Conservation (phyloP, 1,140 invertebrate genomes). For the Zeugodacus cucurbitae region DNA sequence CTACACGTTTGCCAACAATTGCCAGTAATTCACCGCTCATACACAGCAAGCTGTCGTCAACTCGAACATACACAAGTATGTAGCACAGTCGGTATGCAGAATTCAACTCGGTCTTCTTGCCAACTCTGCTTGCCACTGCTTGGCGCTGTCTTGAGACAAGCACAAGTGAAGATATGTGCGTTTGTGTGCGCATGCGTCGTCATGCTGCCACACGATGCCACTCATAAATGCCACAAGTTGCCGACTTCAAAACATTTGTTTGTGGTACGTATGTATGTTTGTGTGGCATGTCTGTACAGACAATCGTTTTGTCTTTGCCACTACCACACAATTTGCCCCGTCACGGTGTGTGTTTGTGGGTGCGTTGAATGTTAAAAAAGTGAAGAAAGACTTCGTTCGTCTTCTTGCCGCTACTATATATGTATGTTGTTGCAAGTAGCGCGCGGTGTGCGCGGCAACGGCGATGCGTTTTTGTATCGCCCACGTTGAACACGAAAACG, state of each 20-base stretch:
- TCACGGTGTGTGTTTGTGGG: not conserved
- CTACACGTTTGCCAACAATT: slow-evolving; percentile 4
- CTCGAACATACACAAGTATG: not conserved
- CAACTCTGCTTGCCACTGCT: slow-evolving; percentile 23
- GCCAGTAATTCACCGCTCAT: slow-evolving; percentile 29
- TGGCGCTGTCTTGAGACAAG: not conserved
- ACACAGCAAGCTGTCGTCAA: not conserved
- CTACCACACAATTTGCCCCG: slow-evolving; percentile 3
- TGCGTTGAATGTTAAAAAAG: not conserved
- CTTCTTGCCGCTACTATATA: not conserved
- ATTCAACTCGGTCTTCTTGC: not conserved
- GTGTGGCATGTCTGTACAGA: not conserved
- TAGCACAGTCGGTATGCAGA: not conserved
- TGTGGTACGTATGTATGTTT: not conserved
- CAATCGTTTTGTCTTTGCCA: slow-evolving; percentile 30
- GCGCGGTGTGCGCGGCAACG: not conserved
- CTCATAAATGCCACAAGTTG: slow-evolving; percentile 27
- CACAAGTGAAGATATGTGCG: not conserved
- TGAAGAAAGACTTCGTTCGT: not conserved
- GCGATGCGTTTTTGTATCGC: slow-evolving; percentile 48
- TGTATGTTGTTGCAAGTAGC: not conserved
- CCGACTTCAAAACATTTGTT: not conserved
- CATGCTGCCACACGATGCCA: not conserved
- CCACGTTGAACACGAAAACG: slow-evolving; percentile 61
- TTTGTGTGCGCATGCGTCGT: not conserved